A percentile compares a stretch with the other conserved stretches of the same genome.
Evolutionary conservation across 2,113 vertebrate genomes (phyloP).

Genomic region (Diadophis punctatus): DNA sequence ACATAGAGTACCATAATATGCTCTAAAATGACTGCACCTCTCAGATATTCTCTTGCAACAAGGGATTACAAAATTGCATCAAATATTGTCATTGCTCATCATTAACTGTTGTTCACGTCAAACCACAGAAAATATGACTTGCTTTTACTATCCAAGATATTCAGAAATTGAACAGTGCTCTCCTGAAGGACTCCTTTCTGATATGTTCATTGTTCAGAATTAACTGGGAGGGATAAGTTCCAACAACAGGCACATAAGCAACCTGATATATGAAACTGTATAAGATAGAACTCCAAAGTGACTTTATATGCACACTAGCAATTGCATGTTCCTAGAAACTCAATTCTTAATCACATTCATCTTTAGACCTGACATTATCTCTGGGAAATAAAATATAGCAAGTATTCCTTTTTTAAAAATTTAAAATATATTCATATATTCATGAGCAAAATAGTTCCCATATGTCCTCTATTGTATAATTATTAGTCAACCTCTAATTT

Average conservation of each 20-base stretch:
- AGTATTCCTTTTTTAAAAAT: neutral
- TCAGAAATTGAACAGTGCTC: neutral
- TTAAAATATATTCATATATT: neutral
- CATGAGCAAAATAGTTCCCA: neutral
- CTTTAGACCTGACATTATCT: neutral
- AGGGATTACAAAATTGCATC: neutral
- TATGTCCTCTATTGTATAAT: neutral
- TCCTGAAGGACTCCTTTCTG: neutral
- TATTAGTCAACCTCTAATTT: neutral
- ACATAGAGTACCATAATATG: neutral
- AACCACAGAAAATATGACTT: neutral
- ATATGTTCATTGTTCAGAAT: neutral
- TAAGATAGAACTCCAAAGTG: neutral
- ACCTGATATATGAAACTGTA: neutral
- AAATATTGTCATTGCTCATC: neutral
- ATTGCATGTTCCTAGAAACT: neutral
- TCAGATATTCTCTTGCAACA: neutral
- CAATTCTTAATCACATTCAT: neutral
- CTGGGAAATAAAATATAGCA: neutral
- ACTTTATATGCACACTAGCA: neutral
- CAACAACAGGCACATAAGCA: neutral
- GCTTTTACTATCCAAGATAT: neutral
- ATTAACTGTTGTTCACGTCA: neutral
- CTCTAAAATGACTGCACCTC: neutral
- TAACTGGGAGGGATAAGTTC: neutral